Evolutionary conservation across 2,113 vertebrate genomes (phyloP), one percentile per base, ranked within the genome.

Genomic region (Cavia porcellus): DNA sequence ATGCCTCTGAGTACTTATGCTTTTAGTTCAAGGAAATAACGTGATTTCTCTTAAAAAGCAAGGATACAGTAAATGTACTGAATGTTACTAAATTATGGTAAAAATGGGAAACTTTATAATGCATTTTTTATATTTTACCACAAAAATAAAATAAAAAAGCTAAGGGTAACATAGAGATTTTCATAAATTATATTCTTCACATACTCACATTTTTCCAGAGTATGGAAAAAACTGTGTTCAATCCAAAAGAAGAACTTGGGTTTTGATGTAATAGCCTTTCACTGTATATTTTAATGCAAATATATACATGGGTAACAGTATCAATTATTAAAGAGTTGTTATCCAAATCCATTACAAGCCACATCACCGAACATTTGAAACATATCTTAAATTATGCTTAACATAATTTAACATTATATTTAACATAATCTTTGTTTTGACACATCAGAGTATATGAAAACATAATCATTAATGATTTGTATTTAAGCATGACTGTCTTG

Each of bases 21-120:
- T 94, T 96, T 94, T 61, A 95, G 55, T 9, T 86, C 64, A 75
- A 92, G 42, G 88, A 42, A 88, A 92, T 81, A 55, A 77, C 86
- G 74, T 66, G 10, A 61, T 79, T 92, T 9, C 55, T 35, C 68
- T 13, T 80, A 74, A 79, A 96, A 94, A 95, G 8, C 28, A 68
- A 95, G 7, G n/a, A 38, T 17, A 42, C 66, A 25, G 4, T 59
- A 12, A 93, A 82, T 45, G 15, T 86, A 83, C 45, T 79, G 55
- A 86, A 28, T 96, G 59, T 13, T 83, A 92, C 66, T 75, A 30
- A 57, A n/a, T 64, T 80, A 89, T 77, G 47, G 25, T 86, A 64
- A 91, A 92, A 90, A 85, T 80, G 47, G n/a, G 74, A 86, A 79
- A 79, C 80, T 93, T 96, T 72, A 3, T 64, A 57, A 66, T 55